These are phyloP conservation scores for Radopholus similis DNA, from an alignment of 1,140 invertebrate species.

Conservation along the genomic window DNA sequence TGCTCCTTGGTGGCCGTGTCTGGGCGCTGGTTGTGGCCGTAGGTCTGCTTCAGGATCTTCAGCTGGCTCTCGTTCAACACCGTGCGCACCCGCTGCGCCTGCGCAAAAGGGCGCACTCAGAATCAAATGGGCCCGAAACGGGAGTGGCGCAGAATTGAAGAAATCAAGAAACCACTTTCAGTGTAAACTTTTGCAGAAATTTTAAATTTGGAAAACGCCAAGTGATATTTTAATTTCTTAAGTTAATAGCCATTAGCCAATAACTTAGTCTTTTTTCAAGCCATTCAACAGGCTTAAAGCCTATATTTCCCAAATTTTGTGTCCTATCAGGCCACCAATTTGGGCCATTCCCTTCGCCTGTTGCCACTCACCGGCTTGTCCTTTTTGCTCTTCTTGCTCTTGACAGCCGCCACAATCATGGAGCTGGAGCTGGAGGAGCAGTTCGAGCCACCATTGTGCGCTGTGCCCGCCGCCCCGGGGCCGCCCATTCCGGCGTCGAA, in stretches of 20 bases:
- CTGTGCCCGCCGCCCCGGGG: neutral
- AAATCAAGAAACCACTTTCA: too few species aligned
- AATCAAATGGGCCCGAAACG: too few species aligned
- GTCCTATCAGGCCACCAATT: too few species aligned
- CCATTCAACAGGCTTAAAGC: too few species aligned
- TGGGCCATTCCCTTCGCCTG: neutral
- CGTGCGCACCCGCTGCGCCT: slow-evolving; percentile 90
- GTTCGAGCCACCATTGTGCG: neutral
- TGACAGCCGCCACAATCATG: slow-evolving; percentile 7
- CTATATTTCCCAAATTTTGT: too few species aligned
- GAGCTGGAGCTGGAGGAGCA: slow-evolving; percentile 16
- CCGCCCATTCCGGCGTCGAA: slow-evolving; percentile 4
- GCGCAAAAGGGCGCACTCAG: slow-evolving; percentile 3
- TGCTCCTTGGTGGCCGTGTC: slow-evolving; percentile 99
- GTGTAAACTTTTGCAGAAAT: too few species aligned
- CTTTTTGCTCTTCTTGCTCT: slow-evolving; percentile 23
- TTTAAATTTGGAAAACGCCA: too few species aligned
- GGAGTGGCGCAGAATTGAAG: too few species aligned
- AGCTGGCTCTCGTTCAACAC: slow-evolving; percentile 97
- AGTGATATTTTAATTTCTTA: too few species aligned
- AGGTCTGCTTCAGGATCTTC: slow-evolving; percentile 76
- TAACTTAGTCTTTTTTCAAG: too few species aligned
- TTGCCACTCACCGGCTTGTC: slow-evolving; percentile 15
- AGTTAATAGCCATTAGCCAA: too few species aligned
- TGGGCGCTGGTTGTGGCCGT: slow-evolving; percentile 90